These are phyloP conservation scores for Drosophila nr. medialis DNA, from an alignment of 2,888 invertebrate genomes.

Conservation along the genomic window DNA sequence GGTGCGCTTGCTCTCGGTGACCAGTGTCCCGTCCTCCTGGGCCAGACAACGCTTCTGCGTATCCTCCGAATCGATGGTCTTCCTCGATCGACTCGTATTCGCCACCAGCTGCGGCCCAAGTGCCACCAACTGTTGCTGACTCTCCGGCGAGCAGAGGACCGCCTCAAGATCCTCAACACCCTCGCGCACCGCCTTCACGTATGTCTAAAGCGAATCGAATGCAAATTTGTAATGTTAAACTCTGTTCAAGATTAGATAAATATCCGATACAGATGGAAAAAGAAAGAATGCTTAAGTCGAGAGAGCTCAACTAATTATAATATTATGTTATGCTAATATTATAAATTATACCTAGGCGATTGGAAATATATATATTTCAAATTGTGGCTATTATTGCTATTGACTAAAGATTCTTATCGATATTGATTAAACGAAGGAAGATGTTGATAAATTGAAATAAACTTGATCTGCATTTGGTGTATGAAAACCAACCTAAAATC, in stretches of 20 bases:
- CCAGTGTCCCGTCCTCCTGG: constrained; percentile 92
- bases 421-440: too few relatives aligned
- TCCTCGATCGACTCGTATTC: constrained; percentile 91
- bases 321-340: not conserved
- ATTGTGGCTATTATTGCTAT: not conserved
- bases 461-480: too few relatives aligned
- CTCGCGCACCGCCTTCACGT: constrained; percentile 89
- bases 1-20: constrained; percentile 93
- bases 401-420: not conserved
- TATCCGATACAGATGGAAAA: not conserved
- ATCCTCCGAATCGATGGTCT: constrained; percentile 94
- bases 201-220: constrained; percentile 86
- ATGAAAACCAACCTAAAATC: not conserved
- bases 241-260: not conserved
- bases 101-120: constrained; percentile 90
- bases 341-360: too few relatives aligned
- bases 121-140: constrained; percentile 87
- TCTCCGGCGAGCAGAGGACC: constrained; percentile 88
- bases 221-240: not conserved
- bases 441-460: too few relatives aligned
- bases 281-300: not conserved
- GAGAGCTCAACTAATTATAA: not conserved
- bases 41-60: constrained; percentile 91
- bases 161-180: constrained; percentile 89
- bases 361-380: not conserved